These are phyloP conservation scores for Copsychus sechellarum DNA, from an alignment of 2,113 vertebrate species.

Conservation along the genomic window DNA sequence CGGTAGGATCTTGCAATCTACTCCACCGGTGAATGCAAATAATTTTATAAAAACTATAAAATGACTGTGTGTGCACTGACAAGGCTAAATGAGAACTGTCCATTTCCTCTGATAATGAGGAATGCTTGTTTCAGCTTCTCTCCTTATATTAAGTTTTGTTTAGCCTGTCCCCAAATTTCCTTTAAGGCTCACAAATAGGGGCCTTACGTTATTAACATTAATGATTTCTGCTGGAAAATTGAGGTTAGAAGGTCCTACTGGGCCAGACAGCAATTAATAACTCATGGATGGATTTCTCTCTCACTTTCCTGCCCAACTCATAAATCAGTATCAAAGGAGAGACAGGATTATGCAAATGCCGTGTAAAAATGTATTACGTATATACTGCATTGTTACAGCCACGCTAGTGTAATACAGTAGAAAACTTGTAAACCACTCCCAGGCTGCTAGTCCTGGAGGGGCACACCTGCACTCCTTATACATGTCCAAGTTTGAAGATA, in stretches of 20 bases:
- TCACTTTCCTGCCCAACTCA: constrained; percentile 55
- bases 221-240: constrained; percentile 63
- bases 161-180: not conserved
- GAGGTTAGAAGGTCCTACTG: constrained; percentile 57
- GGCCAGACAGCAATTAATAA: constrained; percentile 61
- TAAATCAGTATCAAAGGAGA: constrained; percentile 57
- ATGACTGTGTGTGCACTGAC: not conserved
- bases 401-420: not conserved
- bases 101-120: not conserved
- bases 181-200: not conserved
- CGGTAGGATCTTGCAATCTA: not conserved
- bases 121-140: not conserved
- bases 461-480: not conserved
- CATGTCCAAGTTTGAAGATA: not conserved
- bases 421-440: not conserved
- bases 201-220: constrained; percentile 50
- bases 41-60: not conserved
- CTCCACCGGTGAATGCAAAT: not conserved
- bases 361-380: not conserved
- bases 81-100: not conserved
- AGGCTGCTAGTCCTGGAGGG: not conserved
- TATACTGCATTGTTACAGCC: not conserved
- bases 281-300: constrained; percentile 40
- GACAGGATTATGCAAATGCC: constrained; percentile 51
- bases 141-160: not conserved